Percentiles rank a stretch among this genome's conserved stretches.
phyloP scores from a whole-genome alignment of 2,888 invertebrate genomes.

The Nyleta sp. region DNA sequence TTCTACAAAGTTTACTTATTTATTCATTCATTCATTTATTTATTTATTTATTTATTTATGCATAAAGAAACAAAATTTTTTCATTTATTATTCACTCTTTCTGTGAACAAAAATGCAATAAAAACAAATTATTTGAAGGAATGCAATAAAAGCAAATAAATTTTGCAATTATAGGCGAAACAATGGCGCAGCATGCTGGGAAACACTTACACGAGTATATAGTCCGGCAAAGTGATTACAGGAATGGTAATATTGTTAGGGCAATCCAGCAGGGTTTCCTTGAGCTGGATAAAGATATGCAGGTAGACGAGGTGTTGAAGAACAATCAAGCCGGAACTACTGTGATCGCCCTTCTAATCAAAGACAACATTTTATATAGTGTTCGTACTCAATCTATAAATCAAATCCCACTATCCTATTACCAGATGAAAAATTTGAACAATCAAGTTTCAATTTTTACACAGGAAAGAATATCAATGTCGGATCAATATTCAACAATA shows the following conservation, averaged over 20 bases:
- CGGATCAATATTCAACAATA: too few relatives aligned
- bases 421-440: too few relatives aligned
- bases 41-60: too few relatives aligned
- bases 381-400: slow-evolving; percentile 82
- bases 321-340: slow-evolving; percentile 98
- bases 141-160: not conserved
- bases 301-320: slow-evolving; percentile 92
- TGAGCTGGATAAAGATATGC: slow-evolving; percentile 96
- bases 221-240: slow-evolving; percentile 91
- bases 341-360: slow-evolving; percentile 93
- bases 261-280: slow-evolving; percentile 95
- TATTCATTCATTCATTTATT: too few relatives aligned
- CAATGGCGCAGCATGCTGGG: slow-evolving; percentile 97
- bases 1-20: too few relatives aligned
- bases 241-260: slow-evolving; percentile 91
- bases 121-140: too few relatives aligned
- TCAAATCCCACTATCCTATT: too few relatives aligned
- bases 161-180: slow-evolving; percentile 85
- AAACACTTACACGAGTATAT: slow-evolving; percentile 97
- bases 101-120: too few relatives aligned
- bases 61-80: too few relatives aligned
- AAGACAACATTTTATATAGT: slow-evolving; percentile 94
- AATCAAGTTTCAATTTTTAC: too few relatives aligned
- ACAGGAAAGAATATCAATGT: too few relatives aligned
- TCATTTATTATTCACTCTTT: too few relatives aligned